Percentiles rank a stretch among this genome's conserved stretches.
Evolutionary conservation across 2,797 vertebrate genomes (phyloP).

Genomic region (Sparidentex hasta): DNA sequence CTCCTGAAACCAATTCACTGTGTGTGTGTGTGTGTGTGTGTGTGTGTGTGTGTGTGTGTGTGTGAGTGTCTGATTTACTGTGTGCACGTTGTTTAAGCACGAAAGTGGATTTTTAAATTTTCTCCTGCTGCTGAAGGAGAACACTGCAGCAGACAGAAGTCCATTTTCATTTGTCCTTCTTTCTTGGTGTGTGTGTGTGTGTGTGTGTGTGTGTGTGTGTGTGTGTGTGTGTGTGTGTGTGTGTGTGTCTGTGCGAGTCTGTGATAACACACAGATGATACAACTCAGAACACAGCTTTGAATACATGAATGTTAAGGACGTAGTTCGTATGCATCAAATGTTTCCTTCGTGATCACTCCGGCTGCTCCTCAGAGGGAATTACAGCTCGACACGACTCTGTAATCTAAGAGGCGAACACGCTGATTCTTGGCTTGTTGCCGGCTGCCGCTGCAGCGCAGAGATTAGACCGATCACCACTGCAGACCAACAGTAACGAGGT

Average conservation of each 20-base stretch:
- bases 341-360: not conserved
- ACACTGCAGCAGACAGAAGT: not conserved
- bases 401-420: not conserved
- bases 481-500: not conserved
- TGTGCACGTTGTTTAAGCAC: not conserved
- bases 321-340: not conserved
- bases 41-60: too few species aligned
- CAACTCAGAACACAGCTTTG: not conserved
- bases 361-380: too few species aligned
- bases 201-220: not conserved
- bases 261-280: not conserved
- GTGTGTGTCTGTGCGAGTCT: too few species aligned
- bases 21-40: not conserved
- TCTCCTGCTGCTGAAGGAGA: too few species aligned
- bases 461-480: not conserved
- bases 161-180: not conserved
- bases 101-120: not conserved
- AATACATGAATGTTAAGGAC: not conserved
- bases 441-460: not conserved
- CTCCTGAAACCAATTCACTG: not conserved
- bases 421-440: not conserved
- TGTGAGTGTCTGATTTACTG: not conserved
- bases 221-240: too few species aligned
- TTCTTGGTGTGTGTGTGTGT: not conserved
- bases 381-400: not conserved